These are phyloP conservation scores for Oreochromis aureus DNA, from an alignment of 2,113 vertebrate species.

Conservation along the genomic window DNA sequence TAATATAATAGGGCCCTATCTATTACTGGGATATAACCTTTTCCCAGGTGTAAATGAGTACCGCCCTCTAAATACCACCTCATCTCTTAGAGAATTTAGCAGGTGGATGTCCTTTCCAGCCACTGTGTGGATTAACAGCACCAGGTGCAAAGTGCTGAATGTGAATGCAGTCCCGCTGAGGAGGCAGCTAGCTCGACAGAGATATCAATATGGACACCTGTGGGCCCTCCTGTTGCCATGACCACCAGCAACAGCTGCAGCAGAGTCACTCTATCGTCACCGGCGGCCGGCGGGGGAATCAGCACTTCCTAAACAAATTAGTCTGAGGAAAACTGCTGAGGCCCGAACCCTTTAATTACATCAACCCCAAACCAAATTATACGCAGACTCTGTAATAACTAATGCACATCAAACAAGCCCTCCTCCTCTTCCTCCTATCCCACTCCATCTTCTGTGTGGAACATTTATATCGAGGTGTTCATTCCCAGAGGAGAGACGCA, in stretches of 20 bases:
- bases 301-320: conserved; percentile 57
- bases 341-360: conserved; percentile 50
- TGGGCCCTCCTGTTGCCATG: conserved; percentile 44
- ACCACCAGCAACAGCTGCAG: conserved; percentile 31
- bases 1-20: neutral
- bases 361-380: conserved; percentile 52
- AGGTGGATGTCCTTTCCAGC: neutral
- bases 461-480: conserved; percentile 38
- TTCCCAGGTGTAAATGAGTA: neutral
- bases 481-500: conserved; percentile 33
- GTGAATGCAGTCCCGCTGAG: neutral
- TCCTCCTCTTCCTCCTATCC: neutral
- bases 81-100: neutral
- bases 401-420: conserved; percentile 28
- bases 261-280: neutral
- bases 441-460: conserved; percentile 18
- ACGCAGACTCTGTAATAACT: conserved; percentile 28
- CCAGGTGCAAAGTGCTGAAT: conserved; percentile 2
- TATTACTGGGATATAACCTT: neutral
- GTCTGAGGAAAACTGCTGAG: conserved; percentile 48
- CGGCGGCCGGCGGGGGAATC: neutral
- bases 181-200: conserved; percentile 1
- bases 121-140: neutral
- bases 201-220: conserved; percentile 41
- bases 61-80: neutral